Evolutionary conservation across 1,140 invertebrate species (phyloP), one percentile per base, ranked within the genome.

Genomic region (Drosophila punjabiensis): DNA sequence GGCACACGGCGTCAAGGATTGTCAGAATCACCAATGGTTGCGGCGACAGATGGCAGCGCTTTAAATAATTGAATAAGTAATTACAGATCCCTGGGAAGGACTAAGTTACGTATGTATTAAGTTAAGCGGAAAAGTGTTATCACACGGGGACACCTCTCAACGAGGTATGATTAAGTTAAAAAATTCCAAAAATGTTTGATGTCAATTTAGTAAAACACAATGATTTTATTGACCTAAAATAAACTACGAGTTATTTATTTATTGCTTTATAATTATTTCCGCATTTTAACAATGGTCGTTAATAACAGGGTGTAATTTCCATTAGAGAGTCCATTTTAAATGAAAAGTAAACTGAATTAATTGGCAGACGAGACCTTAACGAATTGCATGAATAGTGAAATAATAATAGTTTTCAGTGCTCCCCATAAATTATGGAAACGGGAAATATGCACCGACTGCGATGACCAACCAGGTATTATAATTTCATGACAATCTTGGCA

Each of bases 31-130:
- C 24, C 18, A 35, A 37, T 37, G 67, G 39, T 7, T 32, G 18
- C 13, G 13, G 16, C 32, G 55, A 52, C 74, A 66, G 60, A 58
- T 76, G 41, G 53, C 52, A 37, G 70, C 24, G n/a, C 24, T 52
- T 65, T 50, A 58, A 60, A 56, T 56, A 74, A 76, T 65, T 63
- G 8, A 75, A 65, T 45, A 45, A 47, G 33, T 20, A 65, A 55
- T 55, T 43, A 20, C 11, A 33, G 43, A 9, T 20, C 16, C 39
- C 18, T 8, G 41, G 18, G 32, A n/a, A 18, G 16, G 33, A 52
- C 28, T 52, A 18, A 20, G 30, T 50, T 33, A 59, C n/a, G 18
- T 28, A 66, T 37, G 9, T 10, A 43, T 18, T 10, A 43, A 43
- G 43, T 11, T 48, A 8, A 32, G 13, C 6, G 6, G 24, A 13